These are phyloP conservation scores for Hemistola chrysoprasaria DNA, from an alignment of 2,888 invertebrate genomes.

Conservation along the genomic window DNA sequence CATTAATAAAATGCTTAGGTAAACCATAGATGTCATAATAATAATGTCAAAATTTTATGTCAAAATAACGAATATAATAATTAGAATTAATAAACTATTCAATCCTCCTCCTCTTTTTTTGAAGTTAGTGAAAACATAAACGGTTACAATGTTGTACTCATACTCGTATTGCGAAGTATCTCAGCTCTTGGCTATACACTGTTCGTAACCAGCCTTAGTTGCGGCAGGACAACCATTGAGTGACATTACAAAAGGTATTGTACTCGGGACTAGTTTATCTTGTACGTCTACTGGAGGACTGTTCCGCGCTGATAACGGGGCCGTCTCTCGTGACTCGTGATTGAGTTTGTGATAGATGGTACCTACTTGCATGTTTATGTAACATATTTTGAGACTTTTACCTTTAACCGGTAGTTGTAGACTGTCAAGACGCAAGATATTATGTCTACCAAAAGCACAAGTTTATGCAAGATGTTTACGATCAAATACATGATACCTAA, in stretches of 20 bases:
- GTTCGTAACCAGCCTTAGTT: conserved; percentile 21
- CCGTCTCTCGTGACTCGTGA: conserved; percentile 36
- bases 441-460: too few relatives aligned
- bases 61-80: too few relatives aligned
- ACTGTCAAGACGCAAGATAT: too few relatives aligned
- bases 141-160: neutral
- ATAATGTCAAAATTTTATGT: too few relatives aligned
- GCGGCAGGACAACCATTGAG: conserved; percentile 56
- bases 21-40: too few relatives aligned
- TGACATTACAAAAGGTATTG: conserved; percentile 74
- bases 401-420: too few relatives aligned
- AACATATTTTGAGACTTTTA: conserved; percentile 3
- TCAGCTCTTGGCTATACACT: conserved; percentile 18
- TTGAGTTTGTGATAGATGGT: conserved; percentile 28
- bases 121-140: too few relatives aligned
- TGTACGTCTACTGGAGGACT: conserved; percentile 52
- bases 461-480: too few relatives aligned
- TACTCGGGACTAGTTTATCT: conserved; percentile 68
- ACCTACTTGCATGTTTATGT: conserved; percentile 24
- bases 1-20: too few relatives aligned
- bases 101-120: too few relatives aligned
- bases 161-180: neutral
- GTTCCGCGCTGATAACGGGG: conserved; percentile 72
- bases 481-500: too few relatives aligned
- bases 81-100: too few relatives aligned